These are phyloP conservation scores for Cataglyphis cursor DNA, from an alignment of 2,888 invertebrate genomes.

Conservation along the genomic window DNA sequence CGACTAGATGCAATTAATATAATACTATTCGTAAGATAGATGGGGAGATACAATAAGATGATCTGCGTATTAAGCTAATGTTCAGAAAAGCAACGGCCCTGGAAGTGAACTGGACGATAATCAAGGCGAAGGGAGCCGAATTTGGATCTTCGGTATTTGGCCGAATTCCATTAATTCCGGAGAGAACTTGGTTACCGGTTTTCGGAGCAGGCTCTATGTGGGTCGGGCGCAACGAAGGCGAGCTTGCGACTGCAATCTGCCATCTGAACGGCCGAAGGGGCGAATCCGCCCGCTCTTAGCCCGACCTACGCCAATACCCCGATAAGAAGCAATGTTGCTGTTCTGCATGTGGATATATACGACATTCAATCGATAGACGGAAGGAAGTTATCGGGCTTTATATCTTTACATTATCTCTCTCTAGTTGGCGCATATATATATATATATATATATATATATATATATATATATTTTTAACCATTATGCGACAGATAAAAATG, in stretches of 20 bases:
- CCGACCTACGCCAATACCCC: conserved; percentile 72
- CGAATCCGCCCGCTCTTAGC: conserved; percentile 56
- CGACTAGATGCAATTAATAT: background rate
- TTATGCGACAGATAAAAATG: background rate
- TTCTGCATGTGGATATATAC: conserved; percentile 31
- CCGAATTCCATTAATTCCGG: conserved; percentile 71
- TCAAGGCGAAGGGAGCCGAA: conserved; percentile 62
- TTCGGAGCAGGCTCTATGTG: conserved; percentile 42
- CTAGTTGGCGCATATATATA: background rate
- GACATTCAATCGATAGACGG: conserved; percentile 33
- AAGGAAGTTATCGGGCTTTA: background rate
- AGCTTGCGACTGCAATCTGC: conserved; percentile 65
- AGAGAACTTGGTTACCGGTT: conserved; percentile 63
- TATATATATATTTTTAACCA: background rate
- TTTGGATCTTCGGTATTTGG: conserved; percentile 68
- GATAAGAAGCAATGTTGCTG: conserved; percentile 3
- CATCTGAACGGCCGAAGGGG: conserved; percentile 57
- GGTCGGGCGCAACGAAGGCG: conserved; percentile 42
- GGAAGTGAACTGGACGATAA: conserved; percentile 52
- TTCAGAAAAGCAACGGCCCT: conserved; percentile 31
- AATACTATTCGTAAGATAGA: background rate
- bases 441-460: too few relatives aligned
- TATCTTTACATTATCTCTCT: background rate
- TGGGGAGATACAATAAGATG: background rate
- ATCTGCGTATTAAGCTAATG: background rate